Evolutionary conservation across 2,797 vertebrate species (phyloP), one percentile per base, ranked within the genome.

Genomic region (Graptemys geographica): DNA sequence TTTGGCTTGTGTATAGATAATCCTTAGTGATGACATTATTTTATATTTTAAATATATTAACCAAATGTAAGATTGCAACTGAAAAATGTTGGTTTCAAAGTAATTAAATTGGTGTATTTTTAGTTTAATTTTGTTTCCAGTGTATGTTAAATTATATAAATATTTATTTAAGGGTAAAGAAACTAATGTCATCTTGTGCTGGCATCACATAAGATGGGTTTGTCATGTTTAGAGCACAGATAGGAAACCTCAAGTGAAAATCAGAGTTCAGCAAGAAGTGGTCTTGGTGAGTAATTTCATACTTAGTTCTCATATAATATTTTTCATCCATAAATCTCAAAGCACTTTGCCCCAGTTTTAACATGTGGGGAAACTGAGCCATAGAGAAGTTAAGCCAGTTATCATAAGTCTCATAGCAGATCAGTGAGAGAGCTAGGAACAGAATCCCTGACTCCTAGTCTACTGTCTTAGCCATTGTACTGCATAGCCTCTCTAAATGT

Each of bases 401-500:
- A 25, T 53, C 59, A 31, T 2, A 0, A 57, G 69, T 51, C 18
- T 65, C 53, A 55, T 55, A 55, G 53, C 8, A 55, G 21, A 53
- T 53, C 19, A 53, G 52, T 55, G 53, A 55, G 23, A 55, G 53
- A 55, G 8, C 21, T 55, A 55, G 21, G 21, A 55, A 23, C 53
- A 55, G 53, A 55, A 55, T 55, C 21, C 53, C 8, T 55, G 53
- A 55, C 53, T 55, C 53, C 53, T 55, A 55, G 21, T 9, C 21
- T 55, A 55, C 8, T 55, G 53, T 55, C 8, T 21, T 55, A 55
- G 53, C 53, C 8, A 23, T 23, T 62, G 91, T 27, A 4, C 25
- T 52, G n/a, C 2, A 1, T 86, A 57, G 82, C 37, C 52, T 83
- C 28, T 62, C 9, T 0, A 0, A 23, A 0, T 21, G 9, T 72